These are phyloP conservation scores for Brachypodius melanocephalos DNA, from an alignment of 2,113 vertebrate genomes.

Conservation along the genomic window DNA sequence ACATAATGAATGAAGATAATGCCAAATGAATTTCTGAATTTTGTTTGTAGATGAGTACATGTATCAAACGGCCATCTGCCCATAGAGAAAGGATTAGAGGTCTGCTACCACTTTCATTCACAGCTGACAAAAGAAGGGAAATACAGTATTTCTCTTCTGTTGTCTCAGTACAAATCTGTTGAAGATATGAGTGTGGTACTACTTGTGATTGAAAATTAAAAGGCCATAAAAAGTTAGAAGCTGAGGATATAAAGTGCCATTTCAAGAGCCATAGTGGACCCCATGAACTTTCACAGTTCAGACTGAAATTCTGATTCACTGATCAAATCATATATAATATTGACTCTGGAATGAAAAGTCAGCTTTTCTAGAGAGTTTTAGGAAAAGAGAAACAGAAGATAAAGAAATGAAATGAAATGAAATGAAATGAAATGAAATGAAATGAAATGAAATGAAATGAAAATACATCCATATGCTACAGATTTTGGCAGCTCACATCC, in stretches of 20 bases:
- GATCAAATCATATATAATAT: not conserved
- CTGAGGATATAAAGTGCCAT: not conserved
- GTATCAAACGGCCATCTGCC: slow-evolving; percentile 47
- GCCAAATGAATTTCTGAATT: slow-evolving; percentile 45
- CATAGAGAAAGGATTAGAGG: slow-evolving; percentile 14
- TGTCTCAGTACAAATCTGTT: not conserved
- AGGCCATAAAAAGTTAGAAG: not conserved
- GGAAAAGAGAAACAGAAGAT: not conserved
- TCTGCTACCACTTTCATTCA: not conserved
- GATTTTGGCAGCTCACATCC: not conserved
- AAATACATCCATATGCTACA: not conserved
- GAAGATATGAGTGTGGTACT: not conserved
- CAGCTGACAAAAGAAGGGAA: not conserved
- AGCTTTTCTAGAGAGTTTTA: not conserved
- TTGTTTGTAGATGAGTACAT: slow-evolving; percentile 35
- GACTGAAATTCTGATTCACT: not conserved
- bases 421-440: not conserved
- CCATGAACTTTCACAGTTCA: not conserved
- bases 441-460: not conserved
- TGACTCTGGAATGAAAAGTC: not conserved
- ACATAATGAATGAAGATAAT: slow-evolving; percentile 46
- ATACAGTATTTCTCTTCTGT: not conserved
- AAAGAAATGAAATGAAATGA: not conserved
- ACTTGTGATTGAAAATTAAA: not conserved
- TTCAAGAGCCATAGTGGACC: not conserved